Percentiles rank a stretch among this genome's conserved stretches.
Conservation (phyloP, 2,888 invertebrate species). For the Cephus sareptanus region DNA sequence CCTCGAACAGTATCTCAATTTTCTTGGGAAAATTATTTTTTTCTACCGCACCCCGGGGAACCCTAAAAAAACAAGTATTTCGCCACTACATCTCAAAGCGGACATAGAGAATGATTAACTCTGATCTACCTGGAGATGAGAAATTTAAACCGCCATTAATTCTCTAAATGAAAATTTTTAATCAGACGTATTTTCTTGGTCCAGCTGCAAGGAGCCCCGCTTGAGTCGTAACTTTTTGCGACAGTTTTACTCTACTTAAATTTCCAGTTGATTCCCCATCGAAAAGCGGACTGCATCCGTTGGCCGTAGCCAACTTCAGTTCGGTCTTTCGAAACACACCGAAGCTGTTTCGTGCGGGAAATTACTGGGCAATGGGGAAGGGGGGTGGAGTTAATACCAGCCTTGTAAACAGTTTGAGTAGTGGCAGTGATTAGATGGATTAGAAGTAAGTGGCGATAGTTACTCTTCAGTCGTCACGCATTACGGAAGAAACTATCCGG, state of each 20-base stretch:
- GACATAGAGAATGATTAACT: not conserved
- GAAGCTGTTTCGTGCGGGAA: not conserved
- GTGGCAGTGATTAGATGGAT: not conserved
- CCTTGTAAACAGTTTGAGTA: not conserved
- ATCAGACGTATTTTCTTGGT: not conserved
- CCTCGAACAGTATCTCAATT: not conserved
- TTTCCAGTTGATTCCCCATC: not conserved
- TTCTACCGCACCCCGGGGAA: not conserved
- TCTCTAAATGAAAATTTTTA: not conserved
- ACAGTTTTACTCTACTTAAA: not conserved
- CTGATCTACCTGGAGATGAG: not conserved
- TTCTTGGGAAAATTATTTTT: not conserved
- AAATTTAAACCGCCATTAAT: not conserved
- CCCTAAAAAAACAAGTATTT: not conserved
- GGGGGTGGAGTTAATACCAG: not conserved
- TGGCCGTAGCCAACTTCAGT: not conserved
- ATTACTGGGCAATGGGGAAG: not conserved
- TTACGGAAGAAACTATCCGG: conserved; percentile 24
- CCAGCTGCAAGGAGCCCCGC: not conserved
- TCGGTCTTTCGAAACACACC: not conserved
- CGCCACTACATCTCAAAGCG: not conserved
- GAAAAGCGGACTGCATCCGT: not conserved
- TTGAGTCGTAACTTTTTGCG: not conserved
- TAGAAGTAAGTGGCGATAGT: not conserved
- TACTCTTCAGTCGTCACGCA: not conserved